Evolutionary conservation across 2,888 invertebrate genomes (phyloP).

Genomic region (Merodon equestris): DNA sequence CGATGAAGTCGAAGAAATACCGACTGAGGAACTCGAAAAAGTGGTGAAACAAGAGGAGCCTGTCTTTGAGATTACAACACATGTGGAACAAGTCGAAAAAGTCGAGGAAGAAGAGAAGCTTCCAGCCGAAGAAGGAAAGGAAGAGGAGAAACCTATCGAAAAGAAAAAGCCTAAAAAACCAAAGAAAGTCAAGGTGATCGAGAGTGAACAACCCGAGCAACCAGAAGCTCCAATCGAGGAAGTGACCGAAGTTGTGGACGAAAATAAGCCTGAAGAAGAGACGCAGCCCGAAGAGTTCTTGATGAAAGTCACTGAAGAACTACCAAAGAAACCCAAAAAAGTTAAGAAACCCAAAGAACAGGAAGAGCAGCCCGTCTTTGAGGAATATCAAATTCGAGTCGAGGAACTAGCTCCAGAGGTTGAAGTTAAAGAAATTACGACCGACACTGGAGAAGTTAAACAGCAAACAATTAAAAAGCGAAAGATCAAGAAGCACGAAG

Average conservation of each 20-base stretch:
- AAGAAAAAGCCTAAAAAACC: slow-evolving; percentile 63
- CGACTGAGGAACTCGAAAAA: slow-evolving; percentile 23
- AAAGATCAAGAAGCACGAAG: slow-evolving; percentile 73
- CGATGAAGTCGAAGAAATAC: slow-evolving; percentile 26
- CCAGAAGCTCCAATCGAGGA: slow-evolving; percentile 72
- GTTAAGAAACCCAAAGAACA: slow-evolving; percentile 68
- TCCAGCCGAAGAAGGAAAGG: slow-evolving; percentile 41
- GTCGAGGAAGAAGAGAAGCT: slow-evolving; percentile 56
- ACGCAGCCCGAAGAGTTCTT: slow-evolving; percentile 71
- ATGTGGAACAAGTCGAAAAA: slow-evolving; percentile 20
- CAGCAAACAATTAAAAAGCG: slow-evolving; percentile 72
- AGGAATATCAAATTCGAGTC: slow-evolving; percentile 72
- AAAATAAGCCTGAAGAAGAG: slow-evolving; percentile 73
- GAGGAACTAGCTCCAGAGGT: slow-evolving; percentile 76
- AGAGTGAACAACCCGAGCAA: slow-evolving; percentile 77
- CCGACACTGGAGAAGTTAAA: slow-evolving; percentile 70
- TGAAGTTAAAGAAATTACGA: slow-evolving; percentile 71
- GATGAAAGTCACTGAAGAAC: slow-evolving; percentile 70
- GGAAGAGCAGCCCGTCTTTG: slow-evolving; percentile 43
- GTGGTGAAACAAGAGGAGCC: slow-evolving; percentile 70
- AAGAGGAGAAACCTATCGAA: slow-evolving; percentile 5
- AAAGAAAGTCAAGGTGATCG: slow-evolving; percentile 77
- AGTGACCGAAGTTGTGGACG: slow-evolving; percentile 70
- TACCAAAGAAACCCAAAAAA: slow-evolving; percentile 68
- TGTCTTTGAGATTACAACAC: slow-evolving; percentile 62